These are phyloP conservation scores for Phalacrocorax brasilianus DNA, from an alignment of 2,113 vertebrate genomes.

Conservation along the genomic window DNA sequence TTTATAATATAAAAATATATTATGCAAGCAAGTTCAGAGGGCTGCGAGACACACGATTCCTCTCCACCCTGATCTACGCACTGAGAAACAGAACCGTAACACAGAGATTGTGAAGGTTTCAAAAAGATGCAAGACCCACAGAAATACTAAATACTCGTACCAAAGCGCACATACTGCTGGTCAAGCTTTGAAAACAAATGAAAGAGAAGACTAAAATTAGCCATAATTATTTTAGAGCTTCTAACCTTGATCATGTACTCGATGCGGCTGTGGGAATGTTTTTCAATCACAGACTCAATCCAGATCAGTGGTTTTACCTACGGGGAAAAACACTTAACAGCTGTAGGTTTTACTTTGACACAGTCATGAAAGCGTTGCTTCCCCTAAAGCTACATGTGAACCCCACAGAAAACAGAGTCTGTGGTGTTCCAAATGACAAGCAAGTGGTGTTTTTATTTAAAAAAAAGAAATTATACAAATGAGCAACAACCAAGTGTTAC, in stretches of 20 bases:
- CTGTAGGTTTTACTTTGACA: not conserved
- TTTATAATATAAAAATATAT: no score
- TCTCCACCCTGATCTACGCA: fast-evolving
- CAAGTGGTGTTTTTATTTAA: not conserved
- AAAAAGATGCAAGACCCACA: not conserved
- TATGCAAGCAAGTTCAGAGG: not conserved
- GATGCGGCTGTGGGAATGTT: conserved; percentile 97
- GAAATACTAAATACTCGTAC: not conserved
- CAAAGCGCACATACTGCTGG: not conserved
- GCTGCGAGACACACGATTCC: not conserved
- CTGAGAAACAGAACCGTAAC: not conserved
- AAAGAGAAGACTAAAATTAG: not conserved
- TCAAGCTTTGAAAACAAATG: not conserved
- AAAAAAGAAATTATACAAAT: not conserved
- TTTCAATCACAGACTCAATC: conserved; percentile 98
- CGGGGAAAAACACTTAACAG: not conserved
- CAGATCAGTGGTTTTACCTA: conserved; percentile 98
- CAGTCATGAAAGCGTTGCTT: fast-evolving
- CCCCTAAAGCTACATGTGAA: not conserved
- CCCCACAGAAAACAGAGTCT: not conserved
- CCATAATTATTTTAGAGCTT: not conserved
- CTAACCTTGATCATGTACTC: conserved; percentile 98
- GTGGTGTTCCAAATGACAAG: not conserved
- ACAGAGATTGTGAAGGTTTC: not conserved
- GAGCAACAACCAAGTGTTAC: not conserved